Evolutionary conservation across 2,888 invertebrate genomes (phyloP).

Genomic region (Drosophila gaucha): DNA sequence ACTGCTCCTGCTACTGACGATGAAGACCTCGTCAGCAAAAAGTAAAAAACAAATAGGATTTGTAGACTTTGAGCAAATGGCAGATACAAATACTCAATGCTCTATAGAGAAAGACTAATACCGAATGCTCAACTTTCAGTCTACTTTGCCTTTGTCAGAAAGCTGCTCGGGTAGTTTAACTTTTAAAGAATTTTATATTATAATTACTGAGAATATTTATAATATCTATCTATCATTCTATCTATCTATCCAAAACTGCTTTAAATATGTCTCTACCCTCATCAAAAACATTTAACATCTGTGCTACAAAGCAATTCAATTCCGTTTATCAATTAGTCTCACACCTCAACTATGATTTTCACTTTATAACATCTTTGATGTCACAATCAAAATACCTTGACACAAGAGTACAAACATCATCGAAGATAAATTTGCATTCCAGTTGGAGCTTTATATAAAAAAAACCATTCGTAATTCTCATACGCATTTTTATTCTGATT

Average conservation of each 20-base stretch:
- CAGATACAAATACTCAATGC: constrained; percentile 1
- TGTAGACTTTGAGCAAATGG: background rate
- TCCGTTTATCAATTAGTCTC: too few species aligned
- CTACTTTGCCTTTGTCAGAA: too few species aligned
- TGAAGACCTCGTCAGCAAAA: constrained; percentile 37
- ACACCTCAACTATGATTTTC: too few species aligned
- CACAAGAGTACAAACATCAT: constrained; percentile 2
- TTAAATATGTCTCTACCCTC: background rate
- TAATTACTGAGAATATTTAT: background rate
- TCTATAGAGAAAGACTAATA: background rate
- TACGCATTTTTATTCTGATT: constrained; percentile 35
- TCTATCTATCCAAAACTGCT: too few species aligned
- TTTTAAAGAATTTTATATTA: background rate
- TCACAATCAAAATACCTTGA: background rate
- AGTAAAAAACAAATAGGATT: constrained; percentile 1
- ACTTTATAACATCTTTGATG: background rate
- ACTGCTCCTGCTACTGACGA: constrained; percentile 21
- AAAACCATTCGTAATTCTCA: constrained; percentile 30
- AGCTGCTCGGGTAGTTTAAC: background rate
- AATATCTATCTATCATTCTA: too few species aligned
- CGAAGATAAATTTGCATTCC: constrained; percentile 38
- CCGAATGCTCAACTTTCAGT: background rate
- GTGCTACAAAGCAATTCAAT: too few species aligned
- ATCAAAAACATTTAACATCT: background rate
- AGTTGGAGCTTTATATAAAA: constrained; percentile 26